These are phyloP conservation scores for Isichthys henryi DNA, from an alignment of 2,113 vertebrate genomes.

Conservation along the genomic window DNA sequence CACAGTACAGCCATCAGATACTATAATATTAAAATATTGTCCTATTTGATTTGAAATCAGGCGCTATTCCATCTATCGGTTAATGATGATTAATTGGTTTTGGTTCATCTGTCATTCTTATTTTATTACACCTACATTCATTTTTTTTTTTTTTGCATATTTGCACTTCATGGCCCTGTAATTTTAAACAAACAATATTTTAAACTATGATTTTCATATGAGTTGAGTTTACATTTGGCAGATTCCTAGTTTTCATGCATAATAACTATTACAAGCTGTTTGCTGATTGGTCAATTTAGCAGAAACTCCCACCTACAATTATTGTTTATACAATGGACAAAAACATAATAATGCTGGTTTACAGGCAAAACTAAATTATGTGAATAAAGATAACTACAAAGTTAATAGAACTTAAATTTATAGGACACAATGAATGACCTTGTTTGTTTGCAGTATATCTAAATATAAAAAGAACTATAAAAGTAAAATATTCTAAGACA, in stretches of 20 bases:
- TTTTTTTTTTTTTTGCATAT: neutral
- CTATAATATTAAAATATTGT: neutral
- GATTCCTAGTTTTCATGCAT: neutral
- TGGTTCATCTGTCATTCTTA: neutral
- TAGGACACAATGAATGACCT: neutral
- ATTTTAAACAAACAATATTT: neutral
- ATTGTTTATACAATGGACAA: neutral
- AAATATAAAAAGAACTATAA: neutral
- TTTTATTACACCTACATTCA: neutral
- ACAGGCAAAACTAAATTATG: neutral
- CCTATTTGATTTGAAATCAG: neutral
- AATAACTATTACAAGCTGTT: neutral
- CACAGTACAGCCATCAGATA: neutral
- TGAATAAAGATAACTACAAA: neutral
- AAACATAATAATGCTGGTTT: neutral
- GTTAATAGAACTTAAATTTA: neutral
- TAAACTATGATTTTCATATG: neutral
- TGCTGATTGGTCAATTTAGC: neutral
- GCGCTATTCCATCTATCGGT: neutral
- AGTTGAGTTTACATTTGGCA: neutral
- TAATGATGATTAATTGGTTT: neutral
- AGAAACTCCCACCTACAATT: neutral
- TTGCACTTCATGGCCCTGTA: neutral
- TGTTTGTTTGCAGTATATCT: neutral
- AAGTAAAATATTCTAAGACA: neutral